Conservation (phyloP, 2,888 invertebrate species). For the Hypena proboscidalis region DNA sequence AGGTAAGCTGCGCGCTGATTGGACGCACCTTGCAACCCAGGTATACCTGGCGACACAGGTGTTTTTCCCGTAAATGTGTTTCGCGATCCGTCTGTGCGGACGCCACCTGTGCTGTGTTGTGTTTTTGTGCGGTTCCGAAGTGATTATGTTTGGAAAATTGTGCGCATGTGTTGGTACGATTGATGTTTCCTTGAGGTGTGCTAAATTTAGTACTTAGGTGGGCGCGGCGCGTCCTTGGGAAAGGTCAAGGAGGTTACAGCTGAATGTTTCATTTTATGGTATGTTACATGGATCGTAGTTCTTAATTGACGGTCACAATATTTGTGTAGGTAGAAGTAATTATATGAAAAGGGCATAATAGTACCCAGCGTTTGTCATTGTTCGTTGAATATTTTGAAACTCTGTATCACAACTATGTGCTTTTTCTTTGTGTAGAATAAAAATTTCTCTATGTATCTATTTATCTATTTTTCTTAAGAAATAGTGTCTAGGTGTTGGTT, state of each 20-base stretch:
- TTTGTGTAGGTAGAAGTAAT: too few relatives aligned
- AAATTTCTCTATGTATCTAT: too few relatives aligned
- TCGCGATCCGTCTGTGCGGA: slow-evolving; percentile 45
- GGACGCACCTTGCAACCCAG: slow-evolving; percentile 70
- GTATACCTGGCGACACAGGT: slow-evolving; percentile 70
- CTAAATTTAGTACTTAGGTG: slow-evolving; percentile 78
- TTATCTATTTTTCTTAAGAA: too few relatives aligned
- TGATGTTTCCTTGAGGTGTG: slow-evolving; percentile 84
- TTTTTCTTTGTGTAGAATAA: too few relatives aligned
- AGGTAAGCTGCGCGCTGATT: slow-evolving; percentile 82
- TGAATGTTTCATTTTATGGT: background rate
- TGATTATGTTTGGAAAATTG: slow-evolving; percentile 53
- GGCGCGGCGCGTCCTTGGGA: slow-evolving; percentile 68
- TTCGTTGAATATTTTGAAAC: too few relatives aligned
- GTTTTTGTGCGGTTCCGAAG: slow-evolving; percentile 39
- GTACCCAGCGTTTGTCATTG: too few relatives aligned
- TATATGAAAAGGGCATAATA: too few relatives aligned
- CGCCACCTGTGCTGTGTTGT: slow-evolving; percentile 36
- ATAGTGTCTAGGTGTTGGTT: too few relatives aligned
- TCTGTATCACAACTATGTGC: too few relatives aligned
- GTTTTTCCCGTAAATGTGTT: slow-evolving; percentile 53
- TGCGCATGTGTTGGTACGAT: slow-evolving; percentile 83
- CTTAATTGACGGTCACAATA: too few relatives aligned
- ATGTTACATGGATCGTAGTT: too few relatives aligned
- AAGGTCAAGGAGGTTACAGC: slow-evolving; percentile 50